Conservation (phyloP, 2,888 invertebrate genomes). For the Athalia cordata region DNA sequence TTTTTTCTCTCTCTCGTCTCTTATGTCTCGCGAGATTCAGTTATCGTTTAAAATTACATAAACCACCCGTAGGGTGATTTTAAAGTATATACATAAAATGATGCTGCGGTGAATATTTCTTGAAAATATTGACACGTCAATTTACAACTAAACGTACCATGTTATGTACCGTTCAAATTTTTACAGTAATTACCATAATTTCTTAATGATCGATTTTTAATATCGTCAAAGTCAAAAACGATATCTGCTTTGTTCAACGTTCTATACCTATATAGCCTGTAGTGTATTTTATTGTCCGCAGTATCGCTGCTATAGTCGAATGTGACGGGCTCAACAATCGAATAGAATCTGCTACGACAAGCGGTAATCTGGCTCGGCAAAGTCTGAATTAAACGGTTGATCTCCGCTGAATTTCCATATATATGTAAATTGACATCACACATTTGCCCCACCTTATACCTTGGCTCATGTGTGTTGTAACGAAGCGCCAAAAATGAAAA, state of each 20-base stretch:
- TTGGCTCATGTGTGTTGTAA: background rate
- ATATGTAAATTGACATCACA: constrained; percentile 38
- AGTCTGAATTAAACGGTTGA: constrained; percentile 40
- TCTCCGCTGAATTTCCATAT: constrained; percentile 42
- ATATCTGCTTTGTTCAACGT: too few species aligned
- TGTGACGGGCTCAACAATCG: too few species aligned
- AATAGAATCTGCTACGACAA: background rate
- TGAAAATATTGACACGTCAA: constrained; percentile 16
- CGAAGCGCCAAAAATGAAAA: constrained; percentile 2
- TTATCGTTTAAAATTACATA: constrained; percentile 15
- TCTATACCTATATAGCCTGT: too few species aligned
- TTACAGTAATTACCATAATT: too few species aligned
- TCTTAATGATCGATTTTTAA: too few species aligned
- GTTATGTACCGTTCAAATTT: too few species aligned
- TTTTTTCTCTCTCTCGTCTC: background rate
- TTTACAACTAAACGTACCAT: too few species aligned
- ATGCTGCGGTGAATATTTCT: background rate
- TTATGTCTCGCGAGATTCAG: constrained; percentile 5
- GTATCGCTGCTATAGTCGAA: too few species aligned
- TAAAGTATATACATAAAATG: background rate
- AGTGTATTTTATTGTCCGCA: too few species aligned
- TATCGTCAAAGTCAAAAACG: too few species aligned
- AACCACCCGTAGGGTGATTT: background rate
- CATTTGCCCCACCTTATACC: background rate
- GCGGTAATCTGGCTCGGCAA: constrained; percentile 7